A percentile compares a stretch with the other conserved stretches of the same genome.
phyloP scores from a whole-genome alignment of 2,888 invertebrate genomes.

The Pammene fasciana region DNA sequence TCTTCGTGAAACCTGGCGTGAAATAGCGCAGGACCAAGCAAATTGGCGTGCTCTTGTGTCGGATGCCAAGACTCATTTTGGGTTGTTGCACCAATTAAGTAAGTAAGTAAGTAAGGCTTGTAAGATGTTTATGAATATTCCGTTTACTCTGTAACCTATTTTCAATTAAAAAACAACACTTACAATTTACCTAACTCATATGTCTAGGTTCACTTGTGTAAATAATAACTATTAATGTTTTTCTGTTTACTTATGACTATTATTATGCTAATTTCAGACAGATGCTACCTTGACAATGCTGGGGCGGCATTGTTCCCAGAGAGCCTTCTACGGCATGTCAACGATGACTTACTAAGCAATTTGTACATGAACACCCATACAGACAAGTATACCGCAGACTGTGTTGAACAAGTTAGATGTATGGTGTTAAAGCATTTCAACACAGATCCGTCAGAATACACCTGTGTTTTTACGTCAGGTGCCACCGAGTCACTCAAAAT shows the following conservation, averaged over 20 bases:
- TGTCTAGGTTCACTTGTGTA: neutral
- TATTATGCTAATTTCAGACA: constrained; percentile 76
- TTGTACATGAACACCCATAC: constrained; percentile 96
- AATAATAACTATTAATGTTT: neutral
- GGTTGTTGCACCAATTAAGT: too few relatives aligned
- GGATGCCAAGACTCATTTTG: too few relatives aligned
- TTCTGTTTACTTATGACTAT: neutral
- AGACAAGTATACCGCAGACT: constrained; percentile 91
- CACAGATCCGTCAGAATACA: constrained; percentile 90
- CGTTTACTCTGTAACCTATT: too few relatives aligned
- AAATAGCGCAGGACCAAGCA: too few relatives aligned
- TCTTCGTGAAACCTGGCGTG: too few relatives aligned
- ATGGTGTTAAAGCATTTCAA: constrained; percentile 94
- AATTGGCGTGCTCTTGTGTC: too few relatives aligned
- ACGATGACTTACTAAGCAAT: constrained; percentile 86
- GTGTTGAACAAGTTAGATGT: constrained; percentile 92
- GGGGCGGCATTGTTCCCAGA: constrained; percentile 93
- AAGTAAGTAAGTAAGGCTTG: too few relatives aligned
- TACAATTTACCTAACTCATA: neutral
- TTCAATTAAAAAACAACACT: too few relatives aligned
- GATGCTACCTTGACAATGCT: constrained; percentile 94
- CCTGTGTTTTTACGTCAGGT: constrained; percentile 96
- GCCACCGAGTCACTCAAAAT: constrained; percentile 94
- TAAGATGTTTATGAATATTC: too few relatives aligned
- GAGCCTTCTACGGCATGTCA: constrained; percentile 86